Evolutionary conservation across 2,797 vertebrate species (phyloP), one percentile per base, ranked within the genome.

Genomic region (Sebastes taczanowskii): DNA sequence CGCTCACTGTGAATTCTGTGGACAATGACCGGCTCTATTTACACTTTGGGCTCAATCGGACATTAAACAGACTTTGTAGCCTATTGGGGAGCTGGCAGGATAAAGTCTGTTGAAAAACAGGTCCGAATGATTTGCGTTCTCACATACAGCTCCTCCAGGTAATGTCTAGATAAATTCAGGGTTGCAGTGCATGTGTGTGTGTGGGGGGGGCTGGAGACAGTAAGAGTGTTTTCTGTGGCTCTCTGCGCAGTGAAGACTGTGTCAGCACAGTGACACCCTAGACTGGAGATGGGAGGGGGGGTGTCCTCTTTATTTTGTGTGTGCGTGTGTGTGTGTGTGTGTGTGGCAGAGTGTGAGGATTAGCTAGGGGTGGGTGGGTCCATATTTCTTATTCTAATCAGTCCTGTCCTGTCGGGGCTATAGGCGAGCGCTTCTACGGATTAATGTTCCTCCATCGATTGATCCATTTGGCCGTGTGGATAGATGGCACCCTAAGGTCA

Each of bases 361-460:
- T 30, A 53, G 55, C 38, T n/a, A 60, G 59, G 67, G 59, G 27
- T 77, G 71, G 62, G 73, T 34, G 35, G 55, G 42, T 62, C 77
- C 84, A 82, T 93, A 89, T 86, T 87, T 93, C 83, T 89, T 87
- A 84, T 91, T 91, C 75, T 92, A 92, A 94, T 94, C 92, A 94
- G 88, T 22, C 38, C 63, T 77, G 82, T 85, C 84, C 69, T 79
- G 82, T 75, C 23, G n/a, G 60, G 71, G 72, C 79, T 78, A 84
- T 67, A 46, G 77, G 66, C 60, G 62, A 71, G 71, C 32, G 25
- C 80, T 86, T 83, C 49, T 58, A 29, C 84, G 88, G 92, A 93
- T 92, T 74, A 89, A 92, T 91, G 89, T 85, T 83, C 78, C 68
- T 46, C 58, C 83, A 93, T 94, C 78, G 91, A 95, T 87, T 74